These are phyloP conservation scores for Neodiprion pinetum DNA, from an alignment of 1,140 invertebrate genomes.

Conservation along the genomic window DNA sequence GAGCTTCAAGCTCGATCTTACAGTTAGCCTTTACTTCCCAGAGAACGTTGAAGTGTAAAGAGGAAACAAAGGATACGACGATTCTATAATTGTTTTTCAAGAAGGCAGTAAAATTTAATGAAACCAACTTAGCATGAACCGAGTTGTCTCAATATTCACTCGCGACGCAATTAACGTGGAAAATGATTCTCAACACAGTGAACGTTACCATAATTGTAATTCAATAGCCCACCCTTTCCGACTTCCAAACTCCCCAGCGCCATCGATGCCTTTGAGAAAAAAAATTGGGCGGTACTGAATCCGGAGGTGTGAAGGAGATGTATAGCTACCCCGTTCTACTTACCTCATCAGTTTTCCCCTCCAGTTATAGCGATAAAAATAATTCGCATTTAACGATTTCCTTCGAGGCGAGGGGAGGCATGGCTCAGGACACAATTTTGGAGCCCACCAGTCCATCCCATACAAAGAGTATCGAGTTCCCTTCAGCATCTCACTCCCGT, in stretches of 20 bases:
- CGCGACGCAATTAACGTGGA: neutral
- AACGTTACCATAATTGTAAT: neutral
- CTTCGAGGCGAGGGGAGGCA: neutral
- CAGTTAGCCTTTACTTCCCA: neutral
- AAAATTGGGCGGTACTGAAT: neutral
- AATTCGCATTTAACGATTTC: neutral
- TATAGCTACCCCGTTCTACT: neutral
- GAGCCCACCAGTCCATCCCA: neutral
- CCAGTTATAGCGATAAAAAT: neutral
- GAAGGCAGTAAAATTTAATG: neutral
- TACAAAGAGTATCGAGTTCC: neutral
- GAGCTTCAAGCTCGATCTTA: neutral
- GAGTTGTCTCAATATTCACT: neutral
- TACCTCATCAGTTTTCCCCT: neutral
- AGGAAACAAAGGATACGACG: neutral
- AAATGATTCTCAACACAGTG: neutral
- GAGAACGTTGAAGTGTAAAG: neutral
- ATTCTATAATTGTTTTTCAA: neutral
- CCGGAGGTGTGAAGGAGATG: neutral
- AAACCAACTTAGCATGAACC: neutral
- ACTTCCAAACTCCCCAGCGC: neutral
- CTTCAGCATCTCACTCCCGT: neutral
- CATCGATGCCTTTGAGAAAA: neutral
- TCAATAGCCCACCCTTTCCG: conserved; percentile 4
- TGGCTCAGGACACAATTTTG: neutral